Percentiles rank a stretch among this genome's conserved stretches.
Evolutionary conservation across 2,888 invertebrate genomes (phyloP).

Genomic region (Siphlonurus alternatus): DNA sequence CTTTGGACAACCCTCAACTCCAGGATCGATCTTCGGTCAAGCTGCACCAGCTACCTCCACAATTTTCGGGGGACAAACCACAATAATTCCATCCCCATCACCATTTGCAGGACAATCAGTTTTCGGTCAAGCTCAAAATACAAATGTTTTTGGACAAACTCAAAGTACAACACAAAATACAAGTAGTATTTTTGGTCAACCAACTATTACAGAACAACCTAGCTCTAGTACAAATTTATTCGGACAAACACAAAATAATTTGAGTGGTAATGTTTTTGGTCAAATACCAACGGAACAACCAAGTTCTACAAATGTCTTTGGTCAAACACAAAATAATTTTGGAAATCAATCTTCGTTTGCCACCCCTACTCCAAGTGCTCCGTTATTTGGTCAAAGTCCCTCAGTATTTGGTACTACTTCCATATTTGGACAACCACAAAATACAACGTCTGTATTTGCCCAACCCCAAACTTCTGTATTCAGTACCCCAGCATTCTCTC

Average conservation of each 20-base stretch:
- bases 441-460: background rate
- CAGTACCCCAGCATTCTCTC: too few species aligned
- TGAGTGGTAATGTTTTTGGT: conserved; percentile 18
- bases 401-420: conserved; percentile 6
- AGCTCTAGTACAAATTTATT: conserved; percentile 12
- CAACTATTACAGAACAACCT: conserved; percentile 11
- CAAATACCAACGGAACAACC: conserved; percentile 15
- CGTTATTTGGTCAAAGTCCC: conserved; percentile 20
- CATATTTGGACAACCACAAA: background rate
- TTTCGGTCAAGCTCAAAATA: conserved; percentile 6
- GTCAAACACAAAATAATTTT: conserved; percentile 12
- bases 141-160: background rate
- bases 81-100: conserved; percentile 7
- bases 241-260: conserved; percentile 10
- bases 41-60: conserved; percentile 10
- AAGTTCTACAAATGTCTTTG: conserved; percentile 15
- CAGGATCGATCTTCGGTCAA: background rate
- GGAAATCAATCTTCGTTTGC: conserved; percentile 10
- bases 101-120: conserved; percentile 5
- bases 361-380: conserved; percentile 13
- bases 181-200: conserved; percentile 13
- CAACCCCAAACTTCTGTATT: background rate
- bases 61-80: conserved; percentile 8
- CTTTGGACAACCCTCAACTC: background rate
- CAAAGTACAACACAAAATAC: background rate